Percentiles rank a stretch among this genome's conserved stretches.
Evolutionary conservation across 1,140 invertebrate species (phyloP).

Genomic region (Diploscapter pachys): DNA sequence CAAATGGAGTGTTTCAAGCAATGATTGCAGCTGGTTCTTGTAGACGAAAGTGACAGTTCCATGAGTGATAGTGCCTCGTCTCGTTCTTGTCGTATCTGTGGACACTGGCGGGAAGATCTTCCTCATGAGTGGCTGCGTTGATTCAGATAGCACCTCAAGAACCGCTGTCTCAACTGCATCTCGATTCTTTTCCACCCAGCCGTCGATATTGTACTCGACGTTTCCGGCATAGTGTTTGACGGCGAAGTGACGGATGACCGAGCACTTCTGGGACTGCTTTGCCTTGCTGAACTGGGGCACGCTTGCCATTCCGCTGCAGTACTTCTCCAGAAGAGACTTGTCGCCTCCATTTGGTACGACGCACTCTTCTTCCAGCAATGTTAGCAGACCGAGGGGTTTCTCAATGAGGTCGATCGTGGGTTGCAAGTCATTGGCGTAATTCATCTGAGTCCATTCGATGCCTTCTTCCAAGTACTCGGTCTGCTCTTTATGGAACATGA

Average conservation of each 20-base stretch:
- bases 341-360: slow-evolving; percentile 99
- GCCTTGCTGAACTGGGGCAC: slow-evolving; percentile 43
- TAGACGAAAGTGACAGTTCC: slow-evolving; percentile 46
- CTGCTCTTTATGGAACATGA: slow-evolving; percentile 99
- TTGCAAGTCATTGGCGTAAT: slow-evolving; percentile 96
- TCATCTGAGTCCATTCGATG: slow-evolving; percentile 81
- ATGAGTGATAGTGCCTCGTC: slow-evolving; percentile 42
- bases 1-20: slow-evolving; percentile 46
- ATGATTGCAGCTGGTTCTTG: slow-evolving; percentile 47
- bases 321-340: slow-evolving; percentile 92
- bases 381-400: slow-evolving; percentile 99
- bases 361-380: slow-evolving; percentile 99
- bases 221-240: slow-evolving; percentile 96
- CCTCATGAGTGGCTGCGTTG: slow-evolving; percentile 31
- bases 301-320: slow-evolving; percentile 61
- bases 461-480: slow-evolving; percentile 83
- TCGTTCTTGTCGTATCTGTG: slow-evolving; percentile 27
- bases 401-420: slow-evolving; percentile 97
- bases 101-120: slow-evolving; percentile 29
- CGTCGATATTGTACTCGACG: slow-evolving; percentile 91
- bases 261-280: slow-evolving; percentile 49
- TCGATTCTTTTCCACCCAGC: slow-evolving; percentile 99
- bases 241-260: slow-evolving; percentile 93
- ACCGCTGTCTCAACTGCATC: slow-evolving; percentile 96
- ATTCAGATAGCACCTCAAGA: slow-evolving; percentile 76